phyloP scores from a whole-genome alignment of 2,888 invertebrate species.

The Mimas tiliae region DNA sequence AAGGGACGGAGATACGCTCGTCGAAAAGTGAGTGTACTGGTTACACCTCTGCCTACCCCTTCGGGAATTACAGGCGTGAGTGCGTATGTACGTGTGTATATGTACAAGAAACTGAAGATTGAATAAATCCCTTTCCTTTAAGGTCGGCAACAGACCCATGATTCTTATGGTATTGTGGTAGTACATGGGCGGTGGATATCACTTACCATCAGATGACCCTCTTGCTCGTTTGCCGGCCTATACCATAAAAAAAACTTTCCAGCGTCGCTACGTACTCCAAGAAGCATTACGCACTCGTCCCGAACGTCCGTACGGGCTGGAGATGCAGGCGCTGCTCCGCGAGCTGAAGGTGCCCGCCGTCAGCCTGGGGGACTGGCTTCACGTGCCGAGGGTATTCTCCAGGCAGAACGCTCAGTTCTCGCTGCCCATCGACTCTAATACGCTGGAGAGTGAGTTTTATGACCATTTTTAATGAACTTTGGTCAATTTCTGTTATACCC shows the following conservation, averaged over 20 bases:
- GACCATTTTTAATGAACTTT: no score
- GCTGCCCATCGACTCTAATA: constrained; percentile 86
- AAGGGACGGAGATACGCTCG: no score
- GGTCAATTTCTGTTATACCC: constrained; percentile 19
- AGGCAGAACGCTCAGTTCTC: constrained; percentile 90
- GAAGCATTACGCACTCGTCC: constrained; percentile 87
- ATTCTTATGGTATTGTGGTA: no score
- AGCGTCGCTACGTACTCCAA: constrained; percentile 88
- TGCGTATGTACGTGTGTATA: no score
- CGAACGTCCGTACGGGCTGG: constrained; percentile 69
- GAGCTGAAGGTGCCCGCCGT: constrained; percentile 78
- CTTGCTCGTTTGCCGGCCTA: not conserved
- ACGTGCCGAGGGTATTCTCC: constrained; percentile 90
- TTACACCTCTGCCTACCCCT: no score
- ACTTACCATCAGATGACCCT: not conserved
- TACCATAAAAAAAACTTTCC: constrained; percentile 12
- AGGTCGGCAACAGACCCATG: no score
- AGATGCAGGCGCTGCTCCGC: constrained; percentile 78
- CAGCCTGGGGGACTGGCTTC: constrained; percentile 85
- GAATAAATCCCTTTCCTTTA: no score
- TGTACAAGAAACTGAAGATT: no score
- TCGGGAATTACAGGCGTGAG: no score
- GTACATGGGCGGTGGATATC: no score
- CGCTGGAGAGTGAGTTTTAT: constrained; percentile 54
- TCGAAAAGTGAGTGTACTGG: no score